A percentile compares a stretch with the other conserved stretches of the same genome.
These are phyloP conservation scores for Xenopus tropicalis DNA, from an alignment of 2,113 vertebrate species.

Conservation along the genomic window DNA sequence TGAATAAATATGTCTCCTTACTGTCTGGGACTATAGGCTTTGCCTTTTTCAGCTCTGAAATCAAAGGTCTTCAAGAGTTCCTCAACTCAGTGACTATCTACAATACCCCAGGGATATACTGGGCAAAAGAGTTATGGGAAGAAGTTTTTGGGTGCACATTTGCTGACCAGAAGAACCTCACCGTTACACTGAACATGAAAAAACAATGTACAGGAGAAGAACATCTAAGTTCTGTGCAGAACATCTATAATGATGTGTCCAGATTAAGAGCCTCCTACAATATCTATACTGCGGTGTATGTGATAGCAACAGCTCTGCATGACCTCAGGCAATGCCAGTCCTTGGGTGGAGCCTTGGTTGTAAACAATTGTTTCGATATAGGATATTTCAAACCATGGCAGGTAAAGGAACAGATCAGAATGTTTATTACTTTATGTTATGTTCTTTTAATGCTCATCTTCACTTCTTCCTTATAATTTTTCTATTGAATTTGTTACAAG, in stretches of 20 bases:
- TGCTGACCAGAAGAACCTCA: neutral
- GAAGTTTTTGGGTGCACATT: slow-evolving; percentile 22
- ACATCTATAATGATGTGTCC: slow-evolving; percentile 15
- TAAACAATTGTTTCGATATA: neutral
- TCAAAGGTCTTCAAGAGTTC: slow-evolving; percentile 27
- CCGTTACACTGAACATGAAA: too few species aligned
- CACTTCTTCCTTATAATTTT: too few species aligned
- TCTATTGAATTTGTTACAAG: too few species aligned
- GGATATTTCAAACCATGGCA: slow-evolving; percentile 3
- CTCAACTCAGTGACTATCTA: neutral
- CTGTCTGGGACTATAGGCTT: slow-evolving; percentile 46
- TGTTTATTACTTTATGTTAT: too few species aligned
- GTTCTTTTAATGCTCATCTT: too few species aligned
- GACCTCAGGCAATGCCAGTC: neutral
- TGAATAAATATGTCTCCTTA: slow-evolving; percentile 38
- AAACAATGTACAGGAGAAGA: slow-evolving; percentile 6
- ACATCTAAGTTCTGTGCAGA: neutral
- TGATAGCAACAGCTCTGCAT: slow-evolving; percentile 60
- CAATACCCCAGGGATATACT: neutral
- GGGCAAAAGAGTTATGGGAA: slow-evolving; percentile 23
- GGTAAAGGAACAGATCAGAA: neutral
- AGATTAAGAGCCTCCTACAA: slow-evolving; percentile 14
- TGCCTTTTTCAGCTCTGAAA: neutral
- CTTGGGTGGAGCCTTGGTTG: neutral
- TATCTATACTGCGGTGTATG: slow-evolving; percentile 41